phyloP scores from a whole-genome alignment of 2,888 invertebrate genomes.

The Glyphotaelius pellucidus region DNA sequence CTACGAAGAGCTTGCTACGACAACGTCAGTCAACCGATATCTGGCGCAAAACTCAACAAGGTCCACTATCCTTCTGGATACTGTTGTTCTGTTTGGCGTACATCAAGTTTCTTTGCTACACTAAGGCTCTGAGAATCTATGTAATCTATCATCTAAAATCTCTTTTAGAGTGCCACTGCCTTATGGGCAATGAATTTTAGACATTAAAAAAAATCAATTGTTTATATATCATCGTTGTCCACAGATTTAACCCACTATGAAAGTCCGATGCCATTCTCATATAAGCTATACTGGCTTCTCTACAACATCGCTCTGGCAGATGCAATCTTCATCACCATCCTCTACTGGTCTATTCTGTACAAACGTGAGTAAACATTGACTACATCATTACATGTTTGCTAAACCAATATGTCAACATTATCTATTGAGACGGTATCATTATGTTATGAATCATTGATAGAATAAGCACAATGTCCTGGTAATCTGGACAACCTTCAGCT shows the following conservation, averaged over 20 bases:
- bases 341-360: conserved; percentile 75
- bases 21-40: too few relatives aligned
- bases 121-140: too few relatives aligned
- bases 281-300: conserved; percentile 73
- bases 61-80: too few relatives aligned
- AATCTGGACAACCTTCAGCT: neutral
- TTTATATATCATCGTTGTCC: neutral
- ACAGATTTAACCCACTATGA: conserved; percentile 28
- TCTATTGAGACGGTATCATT: neutral
- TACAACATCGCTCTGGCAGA: conserved; percentile 76
- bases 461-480: neutral
- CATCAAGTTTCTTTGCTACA: too few relatives aligned
- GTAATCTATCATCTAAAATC: too few relatives aligned
- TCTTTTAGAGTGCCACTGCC: too few relatives aligned
- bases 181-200: neutral
- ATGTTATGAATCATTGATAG: neutral
- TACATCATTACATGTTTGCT: neutral
- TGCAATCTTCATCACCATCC: conserved; percentile 75
- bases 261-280: conserved; percentile 56
- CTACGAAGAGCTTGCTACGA: too few relatives aligned
- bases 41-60: too few relatives aligned
- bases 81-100: too few relatives aligned
- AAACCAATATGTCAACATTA: neutral
- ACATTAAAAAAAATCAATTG: neutral
- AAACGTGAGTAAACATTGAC: conserved; percentile 69